These are phyloP conservation scores for Rachycentron canadum DNA, from an alignment of 2,797 vertebrate species.

Conservation along the genomic window DNA sequence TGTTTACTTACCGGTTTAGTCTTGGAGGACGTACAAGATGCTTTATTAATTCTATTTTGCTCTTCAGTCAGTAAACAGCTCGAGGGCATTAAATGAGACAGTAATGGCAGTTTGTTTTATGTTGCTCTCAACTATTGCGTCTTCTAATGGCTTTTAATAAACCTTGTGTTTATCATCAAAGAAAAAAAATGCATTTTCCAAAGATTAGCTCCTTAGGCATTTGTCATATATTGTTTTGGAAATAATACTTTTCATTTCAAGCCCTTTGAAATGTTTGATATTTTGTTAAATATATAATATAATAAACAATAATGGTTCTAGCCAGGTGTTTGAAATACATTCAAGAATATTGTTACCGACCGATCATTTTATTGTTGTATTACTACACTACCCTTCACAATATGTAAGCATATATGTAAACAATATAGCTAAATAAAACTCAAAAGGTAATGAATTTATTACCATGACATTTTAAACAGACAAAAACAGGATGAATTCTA, in stretches of 20 bases:
- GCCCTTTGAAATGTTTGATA: background rate
- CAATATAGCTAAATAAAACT: no score
- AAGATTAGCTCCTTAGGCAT: background rate
- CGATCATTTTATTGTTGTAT: background rate
- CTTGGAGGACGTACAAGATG: constrained; percentile 41
- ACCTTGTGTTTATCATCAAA: constrained; percentile 34
- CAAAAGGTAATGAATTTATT: background rate
- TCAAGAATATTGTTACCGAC: background rate
- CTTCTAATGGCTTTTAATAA: constrained; percentile 49
- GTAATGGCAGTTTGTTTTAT: constrained; percentile 52
- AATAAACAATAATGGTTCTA: background rate
- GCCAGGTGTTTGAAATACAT: background rate
- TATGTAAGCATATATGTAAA: no score
- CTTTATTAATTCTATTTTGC: constrained; percentile 63
- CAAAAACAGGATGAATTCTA: background rate
- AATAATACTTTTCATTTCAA: constrained; percentile 11
- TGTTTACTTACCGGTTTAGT: constrained; percentile 52
- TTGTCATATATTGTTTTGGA: background rate
- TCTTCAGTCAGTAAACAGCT: constrained; percentile 57
- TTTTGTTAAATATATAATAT: background rate
- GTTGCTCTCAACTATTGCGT: constrained; percentile 44
- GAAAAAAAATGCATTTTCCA: constrained; percentile 13
- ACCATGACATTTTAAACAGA: background rate
- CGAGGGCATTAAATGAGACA: constrained; percentile 42
- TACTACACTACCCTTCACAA: background rate